Evolutionary conservation across 2,888 invertebrate species (phyloP), one percentile per base, ranked within the genome.

Genomic region (Leucoma salicis): DNA sequence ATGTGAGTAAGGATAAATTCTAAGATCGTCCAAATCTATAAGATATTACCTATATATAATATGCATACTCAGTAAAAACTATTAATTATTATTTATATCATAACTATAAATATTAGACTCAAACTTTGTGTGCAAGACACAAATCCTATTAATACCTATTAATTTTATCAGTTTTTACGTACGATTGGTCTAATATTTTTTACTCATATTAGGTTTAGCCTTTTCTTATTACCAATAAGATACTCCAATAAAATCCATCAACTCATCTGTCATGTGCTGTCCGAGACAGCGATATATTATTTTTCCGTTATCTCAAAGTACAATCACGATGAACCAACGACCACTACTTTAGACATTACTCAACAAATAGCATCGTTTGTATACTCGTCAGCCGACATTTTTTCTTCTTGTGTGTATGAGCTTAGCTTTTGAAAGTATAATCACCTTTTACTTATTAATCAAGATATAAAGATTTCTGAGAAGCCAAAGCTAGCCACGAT

Each of bases 391-490:
- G 57, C 49, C 53, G 47, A 48, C 18, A 42, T 60, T 61, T 63
- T 60, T 60, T 58, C 44, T 49, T 47, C 42, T 43, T 44, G 53
- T 42, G 50, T 56, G 50, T 50, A 53, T 49, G 57, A 50, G 53
- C 51, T 49, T 41, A 35, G 37, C 42, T 43, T 44, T 53, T 50
- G 49, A 63, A 66, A 68, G 64, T 63, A 54, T 61, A 69, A 67
- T 63, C 63, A 69, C 66, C 64, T 72, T 67, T 67, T 62, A 66
- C 54, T 67, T 70, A 70, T 73, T 72, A 77, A 82, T 82, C 74
- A 77, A 75, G 71, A 74, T 74, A 72, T 62, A 70, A 63, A 67
- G 50, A 70, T 70, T 86, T 84, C 85, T 54, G 43, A 73, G 85
- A 83, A 87, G 53, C 61, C 66, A 60, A 76, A 59, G 74, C 73